phyloP scores from a whole-genome alignment of 1,140 invertebrate genomes.

The Leguminivora glycinivorella region DNA sequence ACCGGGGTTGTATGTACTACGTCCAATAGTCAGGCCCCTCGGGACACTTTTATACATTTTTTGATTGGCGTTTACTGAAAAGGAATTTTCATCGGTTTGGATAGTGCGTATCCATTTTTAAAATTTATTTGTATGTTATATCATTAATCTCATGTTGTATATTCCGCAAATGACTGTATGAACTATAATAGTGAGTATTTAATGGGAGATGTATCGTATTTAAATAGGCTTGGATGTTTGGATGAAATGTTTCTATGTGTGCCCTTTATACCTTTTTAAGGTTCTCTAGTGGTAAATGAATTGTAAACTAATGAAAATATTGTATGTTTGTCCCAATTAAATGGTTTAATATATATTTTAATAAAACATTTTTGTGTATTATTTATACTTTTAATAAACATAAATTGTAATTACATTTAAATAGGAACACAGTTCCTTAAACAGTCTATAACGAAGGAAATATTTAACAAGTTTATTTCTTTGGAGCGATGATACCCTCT shows the following conservation, averaged over 20 bases:
- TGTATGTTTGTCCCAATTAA: constrained; percentile 77
- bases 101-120: constrained; percentile 27
- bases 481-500: constrained; percentile 94
- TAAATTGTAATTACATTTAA: constrained; percentile 29
- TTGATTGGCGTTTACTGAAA: constrained; percentile 6
- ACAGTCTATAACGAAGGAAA: constrained; percentile 32
- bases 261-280: constrained; percentile 74
- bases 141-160: constrained; percentile 41
- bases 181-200: constrained; percentile 50
- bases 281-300: constrained; percentile 64
- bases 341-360: constrained; percentile 80
- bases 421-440: constrained; percentile 32
- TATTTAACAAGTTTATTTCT: constrained; percentile 83
- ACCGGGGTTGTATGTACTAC: background rate
- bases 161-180: constrained; percentile 44
- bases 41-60: background rate
- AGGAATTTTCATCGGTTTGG: background rate
- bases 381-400: constrained; percentile 36
- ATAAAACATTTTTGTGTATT: constrained; percentile 60
- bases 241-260: constrained; percentile 62
- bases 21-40: background rate
- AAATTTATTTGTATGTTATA: constrained; percentile 35
- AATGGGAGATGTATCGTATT: constrained; percentile 42
- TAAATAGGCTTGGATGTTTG: constrained; percentile 44
- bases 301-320: constrained; percentile 78